Conservation (phyloP, 1,140 invertebrate genomes). For the Tigriopus japonicus region DNA sequence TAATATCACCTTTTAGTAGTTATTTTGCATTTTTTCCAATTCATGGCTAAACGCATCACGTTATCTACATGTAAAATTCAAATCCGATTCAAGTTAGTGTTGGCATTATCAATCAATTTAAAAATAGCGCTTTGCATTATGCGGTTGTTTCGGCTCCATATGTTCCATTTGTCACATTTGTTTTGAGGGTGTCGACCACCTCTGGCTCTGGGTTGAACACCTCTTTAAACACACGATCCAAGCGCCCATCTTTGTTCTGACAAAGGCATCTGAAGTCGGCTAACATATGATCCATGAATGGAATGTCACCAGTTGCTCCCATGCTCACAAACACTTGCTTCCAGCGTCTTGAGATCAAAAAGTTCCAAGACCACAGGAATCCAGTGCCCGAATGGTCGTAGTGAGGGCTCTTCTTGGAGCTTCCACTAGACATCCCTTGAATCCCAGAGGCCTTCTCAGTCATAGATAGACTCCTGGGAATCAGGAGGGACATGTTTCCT, state of each 20-base stretch:
- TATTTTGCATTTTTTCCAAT: too few species aligned
- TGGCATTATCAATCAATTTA: too few species aligned
- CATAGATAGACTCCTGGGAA: slow-evolving; percentile 3
- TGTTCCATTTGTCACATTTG: too few species aligned
- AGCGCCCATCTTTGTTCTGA: neutral
- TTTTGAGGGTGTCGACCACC: too few species aligned
- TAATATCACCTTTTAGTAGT: too few species aligned
- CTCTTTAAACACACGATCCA: neutral
- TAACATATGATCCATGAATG: slow-evolving; percentile 10
- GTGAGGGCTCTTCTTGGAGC: neutral
- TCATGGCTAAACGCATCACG: too few species aligned
- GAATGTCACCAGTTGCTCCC: slow-evolving; percentile 7
- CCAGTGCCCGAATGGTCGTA: slow-evolving; percentile 6
- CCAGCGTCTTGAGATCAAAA: slow-evolving; percentile 11
- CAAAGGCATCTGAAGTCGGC: slow-evolving; percentile 8
- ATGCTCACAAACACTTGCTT: neutral
- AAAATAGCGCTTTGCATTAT: too few species aligned
- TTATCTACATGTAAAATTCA: too few species aligned
- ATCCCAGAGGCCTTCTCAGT: neutral
- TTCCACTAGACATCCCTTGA: neutral
- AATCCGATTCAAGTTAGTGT: too few species aligned
- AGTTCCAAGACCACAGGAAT: slow-evolving; percentile 12
- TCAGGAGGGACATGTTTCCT: slow-evolving; percentile 10
- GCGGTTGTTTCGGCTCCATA: too few species aligned
- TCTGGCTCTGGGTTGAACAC: too few species aligned